Evolutionary conservation across 2,113 vertebrate genomes (phyloP).

Genomic region (Caretta caretta): DNA sequence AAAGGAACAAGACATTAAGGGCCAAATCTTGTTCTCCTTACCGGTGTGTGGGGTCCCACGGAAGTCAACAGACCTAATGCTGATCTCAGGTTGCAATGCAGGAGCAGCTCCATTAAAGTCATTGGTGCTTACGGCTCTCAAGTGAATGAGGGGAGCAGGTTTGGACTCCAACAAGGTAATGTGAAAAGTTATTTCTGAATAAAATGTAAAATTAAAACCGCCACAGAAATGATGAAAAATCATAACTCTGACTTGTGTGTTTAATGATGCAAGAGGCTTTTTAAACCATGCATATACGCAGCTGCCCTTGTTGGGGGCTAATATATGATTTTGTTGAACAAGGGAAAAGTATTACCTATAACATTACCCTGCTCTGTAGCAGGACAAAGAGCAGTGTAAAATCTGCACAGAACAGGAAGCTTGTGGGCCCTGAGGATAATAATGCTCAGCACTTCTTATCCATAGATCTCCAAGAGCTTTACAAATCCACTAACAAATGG

Average conservation of each 20-base stretch:
- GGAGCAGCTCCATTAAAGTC: conserved; percentile 7
- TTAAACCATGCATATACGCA: neutral
- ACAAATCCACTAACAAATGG: neutral
- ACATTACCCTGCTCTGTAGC: neutral
- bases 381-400: neutral
- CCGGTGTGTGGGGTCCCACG: neutral
- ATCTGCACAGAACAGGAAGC: neutral
- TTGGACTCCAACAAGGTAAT: neutral
- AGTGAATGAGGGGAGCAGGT: neutral
- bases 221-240: neutral
- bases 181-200: neutral
- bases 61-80: neutral
- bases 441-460: neutral
- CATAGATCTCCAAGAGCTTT: neutral
- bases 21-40: neutral
- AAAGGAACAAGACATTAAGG: neutral
- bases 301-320: neutral
- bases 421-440: neutral
- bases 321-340: neutral
- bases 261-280: accelerated
- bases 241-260: neutral
- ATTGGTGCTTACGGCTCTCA: accelerated
- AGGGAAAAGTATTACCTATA: neutral
- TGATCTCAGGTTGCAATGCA: neutral
- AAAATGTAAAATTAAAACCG: neutral